Evolutionary conservation across 2,888 invertebrate genomes (phyloP).

Genomic region (Zygaena filipendulae): DNA sequence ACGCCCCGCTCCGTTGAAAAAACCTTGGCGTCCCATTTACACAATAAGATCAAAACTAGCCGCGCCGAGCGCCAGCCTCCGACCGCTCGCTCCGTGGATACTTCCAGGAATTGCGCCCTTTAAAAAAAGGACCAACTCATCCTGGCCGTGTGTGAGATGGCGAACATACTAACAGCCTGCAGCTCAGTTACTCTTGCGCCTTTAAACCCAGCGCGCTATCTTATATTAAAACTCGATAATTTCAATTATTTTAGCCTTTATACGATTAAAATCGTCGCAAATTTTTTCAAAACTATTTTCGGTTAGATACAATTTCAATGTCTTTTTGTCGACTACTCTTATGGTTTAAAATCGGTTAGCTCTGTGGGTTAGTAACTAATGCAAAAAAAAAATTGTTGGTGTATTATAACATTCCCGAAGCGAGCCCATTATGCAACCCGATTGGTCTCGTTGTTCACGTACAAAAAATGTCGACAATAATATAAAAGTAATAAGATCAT

Average conservation of each 20-base stretch:
- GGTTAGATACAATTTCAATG: no score
- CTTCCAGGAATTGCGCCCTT: conserved; percentile 62
- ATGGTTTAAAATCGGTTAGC: no score
- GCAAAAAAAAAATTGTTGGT: no score
- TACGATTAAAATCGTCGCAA: no score
- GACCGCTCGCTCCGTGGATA: conserved; percentile 58
- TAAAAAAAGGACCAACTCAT: conserved; percentile 61
- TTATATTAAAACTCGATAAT: conserved; percentile 18
- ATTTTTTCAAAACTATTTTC: no score
- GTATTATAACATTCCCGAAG: conserved; percentile 15
- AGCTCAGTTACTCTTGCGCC: conserved; percentile 12
- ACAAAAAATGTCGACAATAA: conserved; percentile 47
- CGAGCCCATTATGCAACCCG: conserved; percentile 34
- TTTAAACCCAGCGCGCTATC: background rate
- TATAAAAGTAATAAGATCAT: conserved; percentile 57
- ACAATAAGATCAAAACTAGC: conserved; percentile 67
- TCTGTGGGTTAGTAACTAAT: no score
- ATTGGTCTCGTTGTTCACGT: conserved; percentile 26
- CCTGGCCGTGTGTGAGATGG: conserved; percentile 55
- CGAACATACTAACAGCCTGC: conserved; percentile 33
- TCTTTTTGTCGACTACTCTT: no score
- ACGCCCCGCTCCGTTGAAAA: conserved; percentile 55
- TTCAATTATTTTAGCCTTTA: no score
- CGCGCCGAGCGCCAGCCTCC: conserved; percentile 58
- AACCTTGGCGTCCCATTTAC: conserved; percentile 67